Percentiles rank a stretch among this genome's conserved stretches.
Conservation (phyloP, 2,113 vertebrate genomes). For the Tetrao urogallus region DNA sequence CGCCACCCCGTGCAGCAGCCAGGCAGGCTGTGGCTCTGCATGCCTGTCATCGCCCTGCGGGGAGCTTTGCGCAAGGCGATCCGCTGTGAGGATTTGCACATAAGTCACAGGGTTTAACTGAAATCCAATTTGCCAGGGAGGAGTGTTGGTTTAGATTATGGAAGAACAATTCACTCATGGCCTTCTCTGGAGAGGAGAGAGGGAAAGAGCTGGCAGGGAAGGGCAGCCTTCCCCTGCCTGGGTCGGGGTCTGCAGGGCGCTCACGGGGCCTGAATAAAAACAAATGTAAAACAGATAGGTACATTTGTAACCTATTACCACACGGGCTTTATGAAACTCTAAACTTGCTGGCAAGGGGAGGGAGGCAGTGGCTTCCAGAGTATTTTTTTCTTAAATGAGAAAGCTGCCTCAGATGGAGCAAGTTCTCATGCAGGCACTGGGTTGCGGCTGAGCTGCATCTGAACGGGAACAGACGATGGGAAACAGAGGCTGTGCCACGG, state of each 20-base stretch:
- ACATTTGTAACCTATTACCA: conserved; percentile 75
- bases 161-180: conserved; percentile 59
- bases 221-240: not conserved
- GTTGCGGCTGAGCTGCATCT: not conserved
- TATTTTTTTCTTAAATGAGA: conserved; percentile 33
- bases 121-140: conserved; percentile 54
- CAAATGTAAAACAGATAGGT: conserved; percentile 70
- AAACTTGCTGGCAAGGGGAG: conserved; percentile 38
- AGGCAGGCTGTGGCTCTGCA: not conserved
- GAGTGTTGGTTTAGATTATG: conserved; percentile 71
- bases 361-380: conserved; percentile 51
- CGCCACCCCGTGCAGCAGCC: not conserved
- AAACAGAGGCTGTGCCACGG: not conserved
- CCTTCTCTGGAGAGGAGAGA: not conserved
- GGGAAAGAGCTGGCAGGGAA: not conserved
- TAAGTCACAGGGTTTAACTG: conserved; percentile 48
- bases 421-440: not conserved
- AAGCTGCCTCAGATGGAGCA: not conserved
- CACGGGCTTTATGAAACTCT: conserved; percentile 65
- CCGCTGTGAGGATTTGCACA: conserved; percentile 60
- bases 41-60: not conserved
- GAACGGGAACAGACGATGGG: not conserved
- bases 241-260: conserved; percentile 12
- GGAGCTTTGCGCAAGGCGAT: conserved; percentile 61
- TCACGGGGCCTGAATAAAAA: conserved; percentile 63